Evolutionary conservation across 2,113 vertebrate genomes (phyloP), one percentile per base, ranked within the genome.

Genomic region (Merops nubicus): DNA sequence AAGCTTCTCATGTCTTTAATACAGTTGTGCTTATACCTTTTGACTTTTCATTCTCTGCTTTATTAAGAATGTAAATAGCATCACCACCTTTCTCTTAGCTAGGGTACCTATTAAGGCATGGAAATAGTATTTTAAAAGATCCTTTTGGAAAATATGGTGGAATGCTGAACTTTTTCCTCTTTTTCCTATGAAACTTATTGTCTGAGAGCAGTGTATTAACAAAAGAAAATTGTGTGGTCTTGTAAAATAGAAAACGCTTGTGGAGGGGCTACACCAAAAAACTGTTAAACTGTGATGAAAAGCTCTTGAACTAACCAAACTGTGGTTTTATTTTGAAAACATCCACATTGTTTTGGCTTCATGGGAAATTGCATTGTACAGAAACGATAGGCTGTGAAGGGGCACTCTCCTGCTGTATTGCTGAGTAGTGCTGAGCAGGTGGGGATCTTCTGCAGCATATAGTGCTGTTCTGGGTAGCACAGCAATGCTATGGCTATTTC

Each of bases 121-220:
- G 53, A 78, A 85, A 76, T 68, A 0, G 3, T 42, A 28, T 48
- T 73, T 69, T 79, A 19, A 47, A 91, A 53, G 9, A 83, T 26
- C 5, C 7, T 50, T 76, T 60, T 73, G 48, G 72, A 68, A 75
- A 60, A 79, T 29, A 43, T 0, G 73, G 33, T 74, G 15, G 7
- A 78, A 40, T 47, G 11, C 5, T 15, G 0, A 29, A 6, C 45
- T n/a, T 65, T 33, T 33, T 45, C 0, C 0, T 53, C 22, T 40
- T 47, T 29, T 40, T 25, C 8, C 7, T 63, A 3, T 73, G 29
- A 62, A 92, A n/a, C n/a, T n/a, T n/a, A 43, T 56, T 28, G 17
- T 47, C 42, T 26, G 56, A 63, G 48, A 65, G 6, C 21, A 69
- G 12, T 50, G 62, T 63, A 65, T 42, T 45, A 65, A 11, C 19